These are phyloP conservation scores for Eumerus sabulonum DNA, from an alignment of 2,888 invertebrate genomes.

Conservation along the genomic window DNA sequence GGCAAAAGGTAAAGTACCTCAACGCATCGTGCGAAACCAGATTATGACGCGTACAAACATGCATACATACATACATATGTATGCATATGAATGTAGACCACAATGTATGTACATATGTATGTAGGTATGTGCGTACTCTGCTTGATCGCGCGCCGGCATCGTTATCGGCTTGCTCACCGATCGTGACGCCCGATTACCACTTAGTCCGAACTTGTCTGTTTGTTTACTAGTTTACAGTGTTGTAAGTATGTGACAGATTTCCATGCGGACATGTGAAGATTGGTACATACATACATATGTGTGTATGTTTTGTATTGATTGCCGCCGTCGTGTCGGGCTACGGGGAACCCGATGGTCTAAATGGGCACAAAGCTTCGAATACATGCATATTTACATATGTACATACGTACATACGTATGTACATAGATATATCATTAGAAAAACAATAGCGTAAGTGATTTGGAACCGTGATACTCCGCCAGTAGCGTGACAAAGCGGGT, in stretches of 20 bases:
- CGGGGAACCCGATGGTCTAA: constrained; percentile 5
- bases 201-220: constrained; percentile 21
- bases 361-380: too few relatives aligned
- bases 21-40: constrained; percentile 23
- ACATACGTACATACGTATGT: too few relatives aligned
- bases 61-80: too few relatives aligned
- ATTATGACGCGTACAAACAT: constrained; percentile 36
- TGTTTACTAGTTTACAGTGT: too few relatives aligned
- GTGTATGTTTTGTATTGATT: constrained; percentile 19
- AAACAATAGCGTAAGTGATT: neutral
- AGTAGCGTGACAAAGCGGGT: neutral
- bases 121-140: neutral
- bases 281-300: too few relatives aligned
- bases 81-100: too few relatives aligned
- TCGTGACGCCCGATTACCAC: constrained; percentile 18
- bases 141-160: constrained; percentile 24
- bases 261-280: constrained; percentile 8
- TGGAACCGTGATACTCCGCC: too few relatives aligned
- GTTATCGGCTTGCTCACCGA: constrained; percentile 12
- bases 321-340: constrained; percentile 17
- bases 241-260: too few relatives aligned
- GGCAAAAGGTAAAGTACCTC: constrained; percentile 30
- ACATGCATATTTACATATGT: too few relatives aligned
- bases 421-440: constrained; percentile 19
- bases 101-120: too few relatives aligned